A percentile compares a stretch with the other conserved stretches of the same genome.
Conservation (phyloP, 2,888 invertebrate genomes). For the Metacarcinus magister region DNA sequence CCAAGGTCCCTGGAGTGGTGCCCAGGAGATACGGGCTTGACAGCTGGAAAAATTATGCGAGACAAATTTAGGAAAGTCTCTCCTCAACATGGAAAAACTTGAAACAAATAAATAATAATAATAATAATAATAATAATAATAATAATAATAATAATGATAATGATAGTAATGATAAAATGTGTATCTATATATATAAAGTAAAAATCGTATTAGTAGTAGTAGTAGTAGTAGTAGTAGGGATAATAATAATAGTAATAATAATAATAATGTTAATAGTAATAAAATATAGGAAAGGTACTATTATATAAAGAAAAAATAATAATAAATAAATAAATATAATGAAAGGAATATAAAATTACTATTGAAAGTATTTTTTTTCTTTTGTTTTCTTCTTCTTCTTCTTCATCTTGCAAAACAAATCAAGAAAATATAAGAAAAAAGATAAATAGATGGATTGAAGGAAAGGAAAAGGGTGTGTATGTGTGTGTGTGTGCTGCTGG, state of each 20-base stretch:
- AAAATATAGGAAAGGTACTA: background rate
- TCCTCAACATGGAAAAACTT: background rate
- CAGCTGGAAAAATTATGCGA: constrained; percentile 82
- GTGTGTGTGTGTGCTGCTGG: too few relatives aligned
- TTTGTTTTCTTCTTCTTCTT: too few relatives aligned
- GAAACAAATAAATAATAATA: background rate
- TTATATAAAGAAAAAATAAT: background rate
- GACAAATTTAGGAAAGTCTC: constrained; percentile 76
- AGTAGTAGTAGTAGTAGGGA: background rate
- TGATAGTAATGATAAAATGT: background rate
- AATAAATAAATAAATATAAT: background rate
- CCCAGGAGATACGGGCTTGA: constrained; percentile 82
- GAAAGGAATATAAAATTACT: background rate
- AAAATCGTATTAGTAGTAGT: constrained; percentile 47
- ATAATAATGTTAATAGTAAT: background rate
- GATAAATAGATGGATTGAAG: too few relatives aligned
- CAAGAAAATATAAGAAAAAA: too few relatives aligned
- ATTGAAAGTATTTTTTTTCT: too few relatives aligned
- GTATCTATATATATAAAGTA: too few relatives aligned
- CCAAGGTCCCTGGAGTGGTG: constrained; percentile 82
- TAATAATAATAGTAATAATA: background rate
- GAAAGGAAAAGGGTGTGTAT: too few relatives aligned
- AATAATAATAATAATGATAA: constrained; percentile 57
- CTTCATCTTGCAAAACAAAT: too few relatives aligned
- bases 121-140: constrained; percentile 8